These are phyloP conservation scores for Metacarcinus magister DNA, from an alignment of 2,888 invertebrate genomes.

Conservation along the genomic window DNA sequence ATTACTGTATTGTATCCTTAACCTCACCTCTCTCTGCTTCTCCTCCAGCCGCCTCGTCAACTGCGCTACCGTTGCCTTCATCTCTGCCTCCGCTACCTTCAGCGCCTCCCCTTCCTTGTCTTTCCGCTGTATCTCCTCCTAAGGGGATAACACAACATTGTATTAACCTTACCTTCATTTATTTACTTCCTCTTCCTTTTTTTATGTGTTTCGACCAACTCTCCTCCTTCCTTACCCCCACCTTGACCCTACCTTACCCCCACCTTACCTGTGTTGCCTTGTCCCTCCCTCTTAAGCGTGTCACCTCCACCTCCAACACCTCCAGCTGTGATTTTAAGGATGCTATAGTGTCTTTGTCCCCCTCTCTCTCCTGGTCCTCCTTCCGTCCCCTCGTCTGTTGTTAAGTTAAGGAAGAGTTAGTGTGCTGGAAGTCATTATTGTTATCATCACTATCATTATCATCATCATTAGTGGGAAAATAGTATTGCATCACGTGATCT, in stretches of 20 bases:
- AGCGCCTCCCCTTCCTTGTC: neutral
- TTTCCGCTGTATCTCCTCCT: neutral
- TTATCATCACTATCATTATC: neutral
- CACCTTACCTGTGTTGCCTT: neutral
- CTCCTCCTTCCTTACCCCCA: neutral
- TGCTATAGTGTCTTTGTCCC: neutral
- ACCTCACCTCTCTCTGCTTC: neutral
- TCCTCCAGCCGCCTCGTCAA: conserved; percentile 32
- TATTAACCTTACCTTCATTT: neutral
- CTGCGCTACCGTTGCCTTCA: conserved; percentile 56
- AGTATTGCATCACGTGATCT: too few species aligned
- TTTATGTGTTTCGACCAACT: neutral
- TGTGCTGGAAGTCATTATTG: neutral
- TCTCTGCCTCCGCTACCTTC: conserved; percentile 1
- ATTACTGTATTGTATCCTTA: too few species aligned
- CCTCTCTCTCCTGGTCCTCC: neutral
- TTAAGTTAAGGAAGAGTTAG: neutral
- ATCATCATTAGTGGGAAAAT: neutral
- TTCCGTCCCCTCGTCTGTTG: neutral
- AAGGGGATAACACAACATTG: neutral
- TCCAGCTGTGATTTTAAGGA: conserved; percentile 7
- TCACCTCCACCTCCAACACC: conserved; percentile 46
- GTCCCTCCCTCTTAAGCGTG: neutral
- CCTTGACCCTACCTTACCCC: neutral
- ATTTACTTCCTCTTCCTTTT: neutral